Conservation (phyloP, 2,113 vertebrate genomes). For the Cryptotis parvus region DNA sequence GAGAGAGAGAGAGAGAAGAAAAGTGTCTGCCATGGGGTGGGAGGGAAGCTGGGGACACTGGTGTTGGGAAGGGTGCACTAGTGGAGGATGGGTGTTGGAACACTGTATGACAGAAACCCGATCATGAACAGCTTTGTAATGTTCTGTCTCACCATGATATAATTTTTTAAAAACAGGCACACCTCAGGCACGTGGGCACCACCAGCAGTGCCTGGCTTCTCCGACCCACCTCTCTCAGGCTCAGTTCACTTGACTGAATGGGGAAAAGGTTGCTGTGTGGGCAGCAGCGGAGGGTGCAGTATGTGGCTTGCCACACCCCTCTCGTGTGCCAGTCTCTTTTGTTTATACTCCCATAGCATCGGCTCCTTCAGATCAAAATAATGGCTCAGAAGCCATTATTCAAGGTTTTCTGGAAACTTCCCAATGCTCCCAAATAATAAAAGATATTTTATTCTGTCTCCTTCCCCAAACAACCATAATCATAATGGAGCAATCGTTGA, state of each 20-base stretch:
- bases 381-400: background rate
- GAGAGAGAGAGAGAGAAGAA: too few relatives aligned
- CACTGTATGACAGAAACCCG: too few relatives aligned
- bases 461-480: background rate
- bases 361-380: background rate
- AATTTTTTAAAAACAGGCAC: too few relatives aligned
- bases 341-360: background rate
- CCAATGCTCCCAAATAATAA: background rate
- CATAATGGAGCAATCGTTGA: background rate
- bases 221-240: background rate
- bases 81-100: too few relatives aligned
- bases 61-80: too few relatives aligned
- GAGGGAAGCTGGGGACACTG: too few relatives aligned
- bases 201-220: background rate
- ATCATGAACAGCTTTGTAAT: too few relatives aligned
- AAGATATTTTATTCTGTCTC: background rate
- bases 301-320: background rate
- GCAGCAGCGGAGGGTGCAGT: background rate
- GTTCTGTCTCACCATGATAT: too few relatives aligned
- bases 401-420: background rate
- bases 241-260: background rate
- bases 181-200: too few relatives aligned
- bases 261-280: background rate
- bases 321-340: background rate
- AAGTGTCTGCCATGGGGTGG: too few relatives aligned